These are phyloP conservation scores for Drosophila neonasuta DNA, from an alignment of 2,888 invertebrate species.

Conservation along the genomic window DNA sequence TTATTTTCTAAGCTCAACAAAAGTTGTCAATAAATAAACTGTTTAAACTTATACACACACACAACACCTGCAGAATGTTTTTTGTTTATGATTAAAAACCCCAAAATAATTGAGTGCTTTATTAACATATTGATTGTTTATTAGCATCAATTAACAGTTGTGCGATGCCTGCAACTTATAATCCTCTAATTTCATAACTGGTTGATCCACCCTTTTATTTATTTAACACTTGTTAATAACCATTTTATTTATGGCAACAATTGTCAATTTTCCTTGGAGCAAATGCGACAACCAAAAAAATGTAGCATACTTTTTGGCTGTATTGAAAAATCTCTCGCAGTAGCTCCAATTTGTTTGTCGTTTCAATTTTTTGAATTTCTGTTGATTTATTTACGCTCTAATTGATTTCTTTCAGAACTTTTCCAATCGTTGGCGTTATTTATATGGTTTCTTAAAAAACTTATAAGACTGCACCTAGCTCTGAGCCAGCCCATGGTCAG, in stretches of 20 bases:
- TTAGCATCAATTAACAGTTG: neutral
- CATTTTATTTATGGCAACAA: neutral
- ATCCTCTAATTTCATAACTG: neutral
- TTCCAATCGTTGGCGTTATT: conserved; percentile 81
- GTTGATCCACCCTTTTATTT: neutral
- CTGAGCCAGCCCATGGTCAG: conserved; percentile 19
- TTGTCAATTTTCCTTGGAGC: neutral
- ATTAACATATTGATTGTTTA: neutral
- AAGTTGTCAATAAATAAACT: conserved; percentile 54
- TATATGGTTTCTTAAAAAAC: conserved; percentile 77
- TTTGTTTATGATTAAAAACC: neutral
- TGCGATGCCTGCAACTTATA: neutral
- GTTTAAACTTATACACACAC: conserved; percentile 44
- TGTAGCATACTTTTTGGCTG: conserved; percentile 33
- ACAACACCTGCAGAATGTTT: conserved; percentile 6
- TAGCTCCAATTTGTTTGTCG: neutral
- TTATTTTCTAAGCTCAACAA: conserved; percentile 49
- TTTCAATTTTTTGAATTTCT: neutral
- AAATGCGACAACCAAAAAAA: neutral
- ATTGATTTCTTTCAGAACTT: conserved; percentile 78
- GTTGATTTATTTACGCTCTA: neutral
- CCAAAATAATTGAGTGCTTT: neutral
- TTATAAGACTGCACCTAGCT: conserved; percentile 50
- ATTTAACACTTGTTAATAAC: conserved; percentile 1
- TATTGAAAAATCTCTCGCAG: neutral